Evolutionary conservation across 1,140 invertebrate genomes (phyloP), one percentile per base, ranked within the genome.

Genomic region (Chironomus striatipennis): DNA sequence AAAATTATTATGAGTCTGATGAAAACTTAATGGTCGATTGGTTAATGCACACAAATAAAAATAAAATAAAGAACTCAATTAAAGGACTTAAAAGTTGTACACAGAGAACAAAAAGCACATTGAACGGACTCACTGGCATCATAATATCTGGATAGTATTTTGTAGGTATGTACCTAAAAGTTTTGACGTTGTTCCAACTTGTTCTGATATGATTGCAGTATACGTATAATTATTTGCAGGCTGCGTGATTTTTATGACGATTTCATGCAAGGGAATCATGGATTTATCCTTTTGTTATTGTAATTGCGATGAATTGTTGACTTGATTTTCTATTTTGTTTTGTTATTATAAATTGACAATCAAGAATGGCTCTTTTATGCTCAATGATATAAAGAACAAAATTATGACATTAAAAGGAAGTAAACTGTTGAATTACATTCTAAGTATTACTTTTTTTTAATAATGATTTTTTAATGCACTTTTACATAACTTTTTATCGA

Each of bases 211-310:
- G 17, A 70, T 70, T 18, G 65, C 65, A 18, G 65, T 18, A 70
- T 70, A 70, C 18, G 65, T 70, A 70, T 70, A 70, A 70, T 12
- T 70, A 70, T 21, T 70, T 21, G 65, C 20, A 8, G 65, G 65
- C 18, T 70, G 17, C 9, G 65, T 70, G 17, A 70, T 70, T 70
- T 70, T 70, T 7, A 70, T 70, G 18, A 70, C 65, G 20, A 70
- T 70, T 18, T 70, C 65, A 70, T 70, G 65, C 65, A 70, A 20
- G 17, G 65, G 65, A 57, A 57, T 57, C 47, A 57, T 57, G 24
- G 24, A 34, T 34, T 2, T 34, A 34, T 34, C 24, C 24, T 34
- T 34, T n/a, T n/a, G n/a, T n/a, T 34, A 34, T 34, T 34, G 24
- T 34, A 12, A 57, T 57, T 57, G 47, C 47, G n/a, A 57, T 57